These are phyloP conservation scores for Atlantisia rogersi DNA, from an alignment of 2,113 vertebrate genomes.

Conservation along the genomic window DNA sequence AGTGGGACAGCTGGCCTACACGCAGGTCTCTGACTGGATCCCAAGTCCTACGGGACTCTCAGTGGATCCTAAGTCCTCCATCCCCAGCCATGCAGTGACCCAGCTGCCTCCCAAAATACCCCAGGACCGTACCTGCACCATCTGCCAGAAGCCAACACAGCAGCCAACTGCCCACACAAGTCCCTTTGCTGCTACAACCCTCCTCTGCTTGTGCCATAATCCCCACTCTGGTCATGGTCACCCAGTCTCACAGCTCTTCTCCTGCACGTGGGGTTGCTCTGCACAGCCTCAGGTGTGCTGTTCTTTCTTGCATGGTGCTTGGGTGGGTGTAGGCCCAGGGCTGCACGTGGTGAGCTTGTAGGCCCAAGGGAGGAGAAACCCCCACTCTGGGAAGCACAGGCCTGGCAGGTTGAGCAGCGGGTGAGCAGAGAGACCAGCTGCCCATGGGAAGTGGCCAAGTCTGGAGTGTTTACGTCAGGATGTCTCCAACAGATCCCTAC, in stretches of 20 bases:
- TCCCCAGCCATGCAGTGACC: no score
- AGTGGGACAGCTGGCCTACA: neutral
- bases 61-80: neutral
- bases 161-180: neutral
- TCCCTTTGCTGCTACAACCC: neutral
- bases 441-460: neutral
- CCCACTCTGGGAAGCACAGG: neutral
- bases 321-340: no score
- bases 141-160: neutral
- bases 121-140: neutral
- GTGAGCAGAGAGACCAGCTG: neutral
- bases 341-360: neutral
- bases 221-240: neutral
- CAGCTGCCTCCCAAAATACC: neutral
- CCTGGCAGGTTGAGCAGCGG: neutral
- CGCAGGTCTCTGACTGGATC: no score
- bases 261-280: neutral
- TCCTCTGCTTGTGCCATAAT: neutral
- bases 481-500: neutral
- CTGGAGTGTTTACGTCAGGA: neutral
- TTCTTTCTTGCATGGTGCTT: no score
- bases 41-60: no score
- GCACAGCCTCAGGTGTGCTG: neutral
- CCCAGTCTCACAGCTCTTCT: neutral
- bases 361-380: neutral